These are phyloP conservation scores for Manis crassicaudata DNA, from an alignment of 2,797 vertebrate species.

Conservation along the genomic window DNA sequence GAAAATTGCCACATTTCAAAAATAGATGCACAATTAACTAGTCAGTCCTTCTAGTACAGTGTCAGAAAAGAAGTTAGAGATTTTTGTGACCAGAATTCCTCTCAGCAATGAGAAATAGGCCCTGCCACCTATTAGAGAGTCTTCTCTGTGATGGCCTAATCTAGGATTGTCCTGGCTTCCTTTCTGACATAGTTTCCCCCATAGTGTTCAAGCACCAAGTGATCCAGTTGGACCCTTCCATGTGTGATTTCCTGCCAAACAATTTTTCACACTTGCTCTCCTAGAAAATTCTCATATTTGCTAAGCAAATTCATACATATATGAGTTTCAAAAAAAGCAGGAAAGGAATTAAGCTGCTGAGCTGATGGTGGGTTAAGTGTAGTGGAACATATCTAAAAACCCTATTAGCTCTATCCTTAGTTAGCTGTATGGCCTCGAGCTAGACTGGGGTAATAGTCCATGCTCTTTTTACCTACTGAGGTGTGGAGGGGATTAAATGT, in stretches of 20 bases:
- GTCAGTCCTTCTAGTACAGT: background rate
- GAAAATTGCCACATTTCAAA: conserved; percentile 2
- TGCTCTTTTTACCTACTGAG: conserved; percentile 14
- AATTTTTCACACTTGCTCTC: conserved; percentile 34
- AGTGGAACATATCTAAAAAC: conserved; percentile 47
- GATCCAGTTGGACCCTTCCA: background rate
- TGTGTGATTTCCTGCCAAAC: conserved; percentile 20
- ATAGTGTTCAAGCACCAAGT: conserved; percentile 5
- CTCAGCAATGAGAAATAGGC: conserved; percentile 7
- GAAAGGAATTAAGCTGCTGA: conserved; percentile 17
- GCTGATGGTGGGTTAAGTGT: conserved; percentile 17
- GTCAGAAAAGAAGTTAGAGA: background rate
- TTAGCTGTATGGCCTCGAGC: conserved; percentile 24
- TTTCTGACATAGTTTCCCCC: conserved; percentile 37
- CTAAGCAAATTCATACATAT: background rate
- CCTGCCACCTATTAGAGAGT: conserved; percentile 4
- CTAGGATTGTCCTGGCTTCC: conserved; percentile 8
- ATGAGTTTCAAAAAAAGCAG: conserved; percentile 10
- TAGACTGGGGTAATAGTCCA: conserved; percentile 39
- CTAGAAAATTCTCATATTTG: conserved; percentile 47
- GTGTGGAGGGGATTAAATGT: conserved; percentile 1
- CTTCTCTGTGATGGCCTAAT: background rate
- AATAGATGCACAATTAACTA: conserved; percentile 23
- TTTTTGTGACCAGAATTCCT: conserved; percentile 40
- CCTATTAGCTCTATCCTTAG: conserved; percentile 10